Evolutionary conservation across 2,113 vertebrate species (phyloP).

Genomic region (Amblyornis subalaris): DNA sequence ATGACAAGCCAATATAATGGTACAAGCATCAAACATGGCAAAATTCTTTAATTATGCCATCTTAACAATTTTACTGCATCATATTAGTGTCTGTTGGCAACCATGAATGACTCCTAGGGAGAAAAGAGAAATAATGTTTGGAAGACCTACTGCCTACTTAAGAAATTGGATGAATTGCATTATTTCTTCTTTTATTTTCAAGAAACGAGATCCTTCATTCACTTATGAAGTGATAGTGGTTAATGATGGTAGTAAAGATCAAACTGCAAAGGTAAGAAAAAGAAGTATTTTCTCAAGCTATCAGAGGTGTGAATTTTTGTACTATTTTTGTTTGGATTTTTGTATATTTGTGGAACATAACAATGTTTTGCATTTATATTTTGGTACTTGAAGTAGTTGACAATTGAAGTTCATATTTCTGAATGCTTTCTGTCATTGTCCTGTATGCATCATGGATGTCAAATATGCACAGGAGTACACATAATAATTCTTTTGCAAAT

Average conservation of each 20-base stretch:
- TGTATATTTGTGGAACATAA: not conserved
- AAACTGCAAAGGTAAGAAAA: conserved; percentile 85
- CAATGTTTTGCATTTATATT: not conserved
- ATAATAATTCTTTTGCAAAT: not conserved
- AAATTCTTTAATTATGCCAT: not conserved
- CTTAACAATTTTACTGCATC: not conserved
- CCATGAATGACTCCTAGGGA: not conserved
- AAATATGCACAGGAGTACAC: not conserved
- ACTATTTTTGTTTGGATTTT: not conserved
- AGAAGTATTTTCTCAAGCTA: not conserved
- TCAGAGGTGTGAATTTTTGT: not conserved
- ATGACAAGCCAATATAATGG: not conserved
- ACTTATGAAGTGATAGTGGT: conserved; percentile 94
- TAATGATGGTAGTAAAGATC: conserved; percentile 93
- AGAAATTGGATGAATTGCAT: not conserved
- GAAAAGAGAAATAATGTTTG: not conserved
- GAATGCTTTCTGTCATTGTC: not conserved
- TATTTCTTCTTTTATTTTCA: conserved; percentile 38
- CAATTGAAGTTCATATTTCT: not conserved
- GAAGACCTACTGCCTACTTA: not conserved
- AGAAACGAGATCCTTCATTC: conserved; percentile 83
- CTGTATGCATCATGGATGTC: fast-evolving
- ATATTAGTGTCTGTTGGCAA: not conserved
- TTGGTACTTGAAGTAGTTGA: not conserved
- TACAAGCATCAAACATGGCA: not conserved